Conservation (phyloP, 2,113 vertebrate species). For the Chionomys nivalis region DNA sequence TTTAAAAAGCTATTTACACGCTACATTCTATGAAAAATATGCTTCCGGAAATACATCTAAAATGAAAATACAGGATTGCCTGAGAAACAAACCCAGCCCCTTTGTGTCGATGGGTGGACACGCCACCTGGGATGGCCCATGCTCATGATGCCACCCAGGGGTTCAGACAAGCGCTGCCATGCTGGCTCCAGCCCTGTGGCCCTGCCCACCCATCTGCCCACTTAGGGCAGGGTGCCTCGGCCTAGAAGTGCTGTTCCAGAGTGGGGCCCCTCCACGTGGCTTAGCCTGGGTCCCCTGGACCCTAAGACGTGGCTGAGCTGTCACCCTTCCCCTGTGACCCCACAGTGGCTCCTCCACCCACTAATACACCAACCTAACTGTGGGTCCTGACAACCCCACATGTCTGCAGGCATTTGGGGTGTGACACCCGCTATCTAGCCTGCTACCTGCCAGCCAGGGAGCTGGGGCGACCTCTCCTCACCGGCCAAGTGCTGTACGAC, state of each 20-base stretch:
- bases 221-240: slow-evolving; percentile 21
- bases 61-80: slow-evolving; percentile 90
- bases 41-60: slow-evolving; percentile 88
- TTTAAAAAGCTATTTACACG: slow-evolving; percentile 99
- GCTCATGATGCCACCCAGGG: slow-evolving; percentile 21
- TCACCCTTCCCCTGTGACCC: slow-evolving; percentile 20
- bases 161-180: slow-evolving; percentile 68
- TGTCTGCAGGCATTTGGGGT: slow-evolving; percentile 51
- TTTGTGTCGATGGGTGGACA: slow-evolving; percentile 77
- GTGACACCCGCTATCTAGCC: slow-evolving; percentile 9
- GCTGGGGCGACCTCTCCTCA: slow-evolving; percentile 35
- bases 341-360: not conserved
- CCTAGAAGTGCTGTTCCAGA: slow-evolving; percentile 76
- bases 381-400: slow-evolving; percentile 27
- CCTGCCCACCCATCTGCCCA: not conserved
- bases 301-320: slow-evolving; percentile 45
- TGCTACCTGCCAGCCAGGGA: not conserved
- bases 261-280: slow-evolving; percentile 43
- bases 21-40: slow-evolving; percentile 97
- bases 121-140: slow-evolving; percentile 59
- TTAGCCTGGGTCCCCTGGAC: slow-evolving; percentile 57
- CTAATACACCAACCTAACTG: slow-evolving; percentile 59
- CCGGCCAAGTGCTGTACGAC: slow-evolving; percentile 44
- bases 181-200: not conserved
- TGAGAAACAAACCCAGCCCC: slow-evolving; percentile 88